These are phyloP conservation scores for Illadopsis cleaveri DNA, from an alignment of 2,113 vertebrate species.

Conservation along the genomic window DNA sequence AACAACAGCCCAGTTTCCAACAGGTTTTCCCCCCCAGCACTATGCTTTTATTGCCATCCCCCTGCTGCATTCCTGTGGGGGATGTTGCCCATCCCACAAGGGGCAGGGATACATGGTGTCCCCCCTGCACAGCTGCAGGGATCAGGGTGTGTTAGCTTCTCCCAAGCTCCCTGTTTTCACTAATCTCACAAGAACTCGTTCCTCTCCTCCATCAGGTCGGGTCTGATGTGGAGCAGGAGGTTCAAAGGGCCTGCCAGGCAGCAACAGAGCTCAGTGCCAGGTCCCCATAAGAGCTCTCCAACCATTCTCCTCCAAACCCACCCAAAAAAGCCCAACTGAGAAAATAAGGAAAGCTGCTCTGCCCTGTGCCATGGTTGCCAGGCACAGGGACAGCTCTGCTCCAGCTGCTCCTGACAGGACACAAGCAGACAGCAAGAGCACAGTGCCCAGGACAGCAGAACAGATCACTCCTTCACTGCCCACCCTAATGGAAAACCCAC, in stretches of 20 bases:
- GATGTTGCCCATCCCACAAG: rapidly evolving
- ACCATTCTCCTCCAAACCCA: not conserved
- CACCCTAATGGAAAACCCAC: not conserved
- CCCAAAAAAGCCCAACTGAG: not conserved
- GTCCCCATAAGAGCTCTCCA: not conserved
- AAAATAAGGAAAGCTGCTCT: not conserved
- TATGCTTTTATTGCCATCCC: rapidly evolving
- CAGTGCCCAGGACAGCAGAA: not conserved
- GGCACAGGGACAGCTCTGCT: not conserved
- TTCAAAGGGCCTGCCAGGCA: slow-evolving; percentile 16
- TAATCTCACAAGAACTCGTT: not conserved
- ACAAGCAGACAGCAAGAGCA: not conserved
- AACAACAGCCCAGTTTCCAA: not conserved
- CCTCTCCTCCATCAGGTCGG: not conserved
- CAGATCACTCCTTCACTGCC: not conserved
- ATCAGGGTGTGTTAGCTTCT: not conserved
- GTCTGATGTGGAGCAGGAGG: not conserved
- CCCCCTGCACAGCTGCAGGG: not conserved
- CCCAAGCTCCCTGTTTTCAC: not conserved
- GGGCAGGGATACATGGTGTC: not conserved
- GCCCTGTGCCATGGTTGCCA: not conserved
- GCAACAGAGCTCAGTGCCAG: not conserved
- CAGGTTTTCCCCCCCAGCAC: not conserved
- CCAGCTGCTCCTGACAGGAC: not conserved
- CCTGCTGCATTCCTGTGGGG: not conserved